phyloP scores from a whole-genome alignment of 2,113 vertebrate genomes.

The Cacatua alba region DNA sequence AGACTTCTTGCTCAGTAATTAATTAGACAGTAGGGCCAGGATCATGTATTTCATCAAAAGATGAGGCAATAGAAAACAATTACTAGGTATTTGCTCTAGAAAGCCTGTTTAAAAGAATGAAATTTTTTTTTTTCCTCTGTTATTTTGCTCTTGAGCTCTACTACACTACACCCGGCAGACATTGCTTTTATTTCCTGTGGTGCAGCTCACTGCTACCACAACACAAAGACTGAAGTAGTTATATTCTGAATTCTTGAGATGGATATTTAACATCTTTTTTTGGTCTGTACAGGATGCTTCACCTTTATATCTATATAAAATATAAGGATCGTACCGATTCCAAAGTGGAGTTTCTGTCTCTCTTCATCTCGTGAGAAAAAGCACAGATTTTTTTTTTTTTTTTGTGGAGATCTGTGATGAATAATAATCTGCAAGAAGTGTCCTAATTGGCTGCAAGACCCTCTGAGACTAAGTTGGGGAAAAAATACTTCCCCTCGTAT shows the following conservation, averaged over 20 bases:
- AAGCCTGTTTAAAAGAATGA: not conserved
- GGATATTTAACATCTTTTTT: not conserved
- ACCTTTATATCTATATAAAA: not conserved
- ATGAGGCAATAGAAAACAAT: not conserved
- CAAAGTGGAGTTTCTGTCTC: not conserved
- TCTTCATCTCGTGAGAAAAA: not conserved
- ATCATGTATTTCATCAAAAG: not conserved
- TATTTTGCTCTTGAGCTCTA: too few species aligned
- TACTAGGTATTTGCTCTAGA: not conserved
- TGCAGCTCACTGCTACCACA: too few species aligned
- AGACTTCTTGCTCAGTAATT: not conserved
- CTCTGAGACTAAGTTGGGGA: not conserved
- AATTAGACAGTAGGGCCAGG: not conserved
- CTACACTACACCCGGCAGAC: too few species aligned
- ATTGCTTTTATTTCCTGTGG: too few species aligned
- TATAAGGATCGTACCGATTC: not conserved
- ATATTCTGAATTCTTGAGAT: too few species aligned
- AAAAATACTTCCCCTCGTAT: not conserved
- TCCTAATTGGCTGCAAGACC: not conserved
- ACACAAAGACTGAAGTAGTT: too few species aligned
- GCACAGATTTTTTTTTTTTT: not conserved
- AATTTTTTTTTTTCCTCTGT: too few species aligned
- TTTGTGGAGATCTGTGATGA: not conserved
- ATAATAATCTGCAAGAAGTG: not conserved
- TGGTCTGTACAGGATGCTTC: not conserved